Percentiles rank a stretch among this genome's conserved stretches.
Conservation (phyloP, 2,113 vertebrate genomes). For the Neopipo cinnamomea region DNA sequence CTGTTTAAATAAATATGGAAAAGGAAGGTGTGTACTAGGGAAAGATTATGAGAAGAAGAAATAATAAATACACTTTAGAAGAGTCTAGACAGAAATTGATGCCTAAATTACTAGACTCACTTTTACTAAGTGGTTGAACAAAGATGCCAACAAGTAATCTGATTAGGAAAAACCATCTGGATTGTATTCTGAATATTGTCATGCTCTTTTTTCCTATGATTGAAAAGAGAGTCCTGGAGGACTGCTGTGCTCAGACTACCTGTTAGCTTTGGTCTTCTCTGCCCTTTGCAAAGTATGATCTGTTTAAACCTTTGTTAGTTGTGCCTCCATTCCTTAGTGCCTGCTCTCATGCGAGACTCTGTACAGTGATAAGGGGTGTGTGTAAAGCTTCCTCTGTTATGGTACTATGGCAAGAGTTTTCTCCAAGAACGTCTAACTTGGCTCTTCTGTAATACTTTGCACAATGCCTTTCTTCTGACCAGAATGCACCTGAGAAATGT, state of each 20-base stretch:
- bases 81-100: background rate
- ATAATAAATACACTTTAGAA: background rate
- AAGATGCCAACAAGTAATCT: background rate
- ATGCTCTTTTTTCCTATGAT: background rate
- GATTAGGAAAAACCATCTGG: background rate
- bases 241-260: background rate
- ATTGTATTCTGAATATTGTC: background rate
- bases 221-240: background rate
- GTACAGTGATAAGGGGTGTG: background rate
- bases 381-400: background rate
- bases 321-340: background rate
- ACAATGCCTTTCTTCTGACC: background rate
- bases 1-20: background rate
- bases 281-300: background rate
- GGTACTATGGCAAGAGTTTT: background rate
- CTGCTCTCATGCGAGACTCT: background rate
- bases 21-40: background rate
- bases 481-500: background rate
- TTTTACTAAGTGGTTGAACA: background rate
- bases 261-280: background rate
- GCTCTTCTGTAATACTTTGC: background rate
- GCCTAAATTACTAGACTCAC: background rate
- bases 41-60: background rate
- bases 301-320: background rate
- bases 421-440: background rate